These are phyloP conservation scores for Rhyzopertha dominica DNA, from an alignment of 1,140 invertebrate genomes.

Conservation along the genomic window DNA sequence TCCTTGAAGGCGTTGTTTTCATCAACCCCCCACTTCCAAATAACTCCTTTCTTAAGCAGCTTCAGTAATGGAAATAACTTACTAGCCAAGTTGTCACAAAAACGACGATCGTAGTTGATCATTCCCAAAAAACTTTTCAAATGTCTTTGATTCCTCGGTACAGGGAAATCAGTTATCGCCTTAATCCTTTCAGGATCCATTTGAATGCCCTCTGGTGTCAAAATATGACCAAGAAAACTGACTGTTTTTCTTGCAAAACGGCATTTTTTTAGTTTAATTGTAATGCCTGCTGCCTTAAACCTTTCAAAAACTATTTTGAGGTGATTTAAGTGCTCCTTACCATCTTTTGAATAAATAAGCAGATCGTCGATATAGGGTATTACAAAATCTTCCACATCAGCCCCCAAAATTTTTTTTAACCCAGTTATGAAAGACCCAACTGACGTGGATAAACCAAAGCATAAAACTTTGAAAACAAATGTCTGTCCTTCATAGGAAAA, in stretches of 20 bases:
- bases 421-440: slow-evolving; percentile 9
- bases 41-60: background rate
- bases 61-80: slow-evolving; percentile 3
- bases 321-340: slow-evolving; percentile 41
- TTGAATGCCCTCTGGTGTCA: slow-evolving; percentile 30
- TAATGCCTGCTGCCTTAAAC: slow-evolving; percentile 42
- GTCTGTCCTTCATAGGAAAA: slow-evolving; percentile 10
- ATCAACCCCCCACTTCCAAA: background rate
- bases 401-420: slow-evolving; percentile 6
- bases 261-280: slow-evolving; percentile 46
- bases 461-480: slow-evolving; percentile 8
- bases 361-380: slow-evolving; percentile 46
- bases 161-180: slow-evolving; percentile 34
- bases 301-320: slow-evolving; percentile 40
- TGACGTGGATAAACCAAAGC: slow-evolving; percentile 7
- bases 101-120: slow-evolving; percentile 45
- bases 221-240: slow-evolving; percentile 44
- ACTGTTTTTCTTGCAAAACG: slow-evolving; percentile 42
- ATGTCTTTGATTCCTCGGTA: slow-evolving; percentile 36
- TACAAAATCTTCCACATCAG: slow-evolving; percentile 6
- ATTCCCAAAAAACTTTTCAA: slow-evolving; percentile 45
- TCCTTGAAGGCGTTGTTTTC: background rate
- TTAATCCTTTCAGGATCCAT: slow-evolving; percentile 35
- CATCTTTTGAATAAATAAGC: slow-evolving; percentile 39
- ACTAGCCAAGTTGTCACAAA: slow-evolving; percentile 36